phyloP scores from a whole-genome alignment of 2,888 invertebrate genomes.

The Ornithoptera alexandrae region DNA sequence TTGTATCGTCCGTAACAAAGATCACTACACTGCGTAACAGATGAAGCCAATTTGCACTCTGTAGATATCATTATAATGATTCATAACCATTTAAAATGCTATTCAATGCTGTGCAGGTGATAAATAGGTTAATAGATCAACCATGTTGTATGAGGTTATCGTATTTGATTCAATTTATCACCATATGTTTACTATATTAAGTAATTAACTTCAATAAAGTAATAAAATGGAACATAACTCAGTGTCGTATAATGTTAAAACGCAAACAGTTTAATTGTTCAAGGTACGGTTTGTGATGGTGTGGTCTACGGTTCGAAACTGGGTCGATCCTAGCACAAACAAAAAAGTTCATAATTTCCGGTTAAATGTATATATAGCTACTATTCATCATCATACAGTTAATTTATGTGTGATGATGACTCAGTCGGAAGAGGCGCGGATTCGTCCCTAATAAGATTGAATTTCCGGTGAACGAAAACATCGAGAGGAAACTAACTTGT shows the following conservation, averaged over 20 bases:
- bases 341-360: no score
- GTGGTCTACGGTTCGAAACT: no score
- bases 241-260: background rate
- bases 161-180: conserved; percentile 4
- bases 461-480: no score
- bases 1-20: background rate
- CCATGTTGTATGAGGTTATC: conserved; percentile 16
- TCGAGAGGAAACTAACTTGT: no score
- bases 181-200: background rate
- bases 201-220: background rate
- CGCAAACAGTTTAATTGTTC: background rate
- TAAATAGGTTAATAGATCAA: conserved; percentile 17
- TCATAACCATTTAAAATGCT: conserved; percentile 15
- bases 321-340: no score
- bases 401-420: no score
- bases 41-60: background rate
- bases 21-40: background rate
- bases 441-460: no score
- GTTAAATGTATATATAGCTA: no score
- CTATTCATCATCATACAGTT: no score
- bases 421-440: no score
- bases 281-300: background rate
- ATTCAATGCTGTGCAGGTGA: conserved; percentile 6
- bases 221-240: background rate
- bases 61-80: conserved; percentile 10